These are phyloP conservation scores for Lithobates pipiens DNA, from an alignment of 2,797 vertebrate species.

Conservation along the genomic window DNA sequence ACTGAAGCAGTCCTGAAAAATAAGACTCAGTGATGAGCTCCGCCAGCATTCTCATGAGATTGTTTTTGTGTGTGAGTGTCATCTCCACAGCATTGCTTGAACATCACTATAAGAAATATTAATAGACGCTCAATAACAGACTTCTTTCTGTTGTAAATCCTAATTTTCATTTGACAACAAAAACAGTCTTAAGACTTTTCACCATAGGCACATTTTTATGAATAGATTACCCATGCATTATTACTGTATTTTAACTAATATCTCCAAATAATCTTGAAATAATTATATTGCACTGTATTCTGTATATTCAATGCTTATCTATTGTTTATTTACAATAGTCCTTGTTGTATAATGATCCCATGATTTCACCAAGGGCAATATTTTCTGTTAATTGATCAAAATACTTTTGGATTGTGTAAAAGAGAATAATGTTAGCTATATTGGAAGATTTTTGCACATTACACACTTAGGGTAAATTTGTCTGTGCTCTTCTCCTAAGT, in stretches of 20 bases:
- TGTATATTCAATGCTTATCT: background rate
- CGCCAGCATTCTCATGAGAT: constrained; percentile 31
- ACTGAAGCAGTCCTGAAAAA: constrained; percentile 39
- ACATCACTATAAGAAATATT: constrained; percentile 3
- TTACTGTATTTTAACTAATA: background rate
- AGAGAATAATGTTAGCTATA: no score
- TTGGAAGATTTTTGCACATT: no score
- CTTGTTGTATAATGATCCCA: background rate
- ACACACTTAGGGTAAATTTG: no score
- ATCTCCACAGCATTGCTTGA: background rate
- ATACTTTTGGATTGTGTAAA: no score
- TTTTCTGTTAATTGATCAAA: background rate
- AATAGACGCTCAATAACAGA: constrained; percentile 14
- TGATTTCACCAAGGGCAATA: background rate
- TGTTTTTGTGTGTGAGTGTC: constrained; percentile 17
- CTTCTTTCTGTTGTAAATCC: constrained; percentile 12
- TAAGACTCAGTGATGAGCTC: background rate
- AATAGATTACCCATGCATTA: background rate
- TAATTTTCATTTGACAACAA: background rate
- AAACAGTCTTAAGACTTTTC: background rate
- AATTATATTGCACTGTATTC: background rate
- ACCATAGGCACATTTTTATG: background rate
- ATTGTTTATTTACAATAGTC: background rate
- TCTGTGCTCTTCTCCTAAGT: no score
- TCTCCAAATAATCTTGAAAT: background rate